Percentiles rank a stretch among this genome's conserved stretches.
phyloP scores from a whole-genome alignment of 2,797 vertebrate species.

The Amblyraja radiata region DNA sequence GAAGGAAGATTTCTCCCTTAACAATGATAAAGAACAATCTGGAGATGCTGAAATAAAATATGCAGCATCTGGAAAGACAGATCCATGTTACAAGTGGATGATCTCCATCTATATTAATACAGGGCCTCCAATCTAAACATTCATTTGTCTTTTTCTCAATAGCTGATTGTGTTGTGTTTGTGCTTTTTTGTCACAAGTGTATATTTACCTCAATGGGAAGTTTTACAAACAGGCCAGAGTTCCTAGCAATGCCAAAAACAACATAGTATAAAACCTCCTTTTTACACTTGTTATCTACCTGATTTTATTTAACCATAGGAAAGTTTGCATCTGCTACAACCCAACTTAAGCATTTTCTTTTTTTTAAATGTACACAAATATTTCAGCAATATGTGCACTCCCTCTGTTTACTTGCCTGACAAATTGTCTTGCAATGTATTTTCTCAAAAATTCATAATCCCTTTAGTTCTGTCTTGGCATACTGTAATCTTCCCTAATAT shows the following conservation, averaged over 20 bases:
- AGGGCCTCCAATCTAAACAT: background rate
- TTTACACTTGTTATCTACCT: background rate
- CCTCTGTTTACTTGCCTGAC: background rate
- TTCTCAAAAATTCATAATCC: background rate
- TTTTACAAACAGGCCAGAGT: slow-evolving; percentile 4
- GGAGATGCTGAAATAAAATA: background rate
- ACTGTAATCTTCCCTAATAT: slow-evolving; percentile 40
- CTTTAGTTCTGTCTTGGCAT: slow-evolving; percentile 38
- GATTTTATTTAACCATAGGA: background rate
- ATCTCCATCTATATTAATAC: background rate
- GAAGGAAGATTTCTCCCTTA: background rate
- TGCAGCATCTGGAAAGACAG: background rate
- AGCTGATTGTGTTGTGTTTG: background rate
- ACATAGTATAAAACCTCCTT: background rate
- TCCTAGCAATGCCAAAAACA: background rate
- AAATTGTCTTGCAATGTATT: background rate
- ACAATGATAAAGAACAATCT: slow-evolving; percentile 12
- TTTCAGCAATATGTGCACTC: background rate
- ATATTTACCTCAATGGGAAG: background rate
- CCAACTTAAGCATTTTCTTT: background rate
- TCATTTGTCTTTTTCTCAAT: slow-evolving; percentile 15
- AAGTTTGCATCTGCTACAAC: background rate
- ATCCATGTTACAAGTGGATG: background rate
- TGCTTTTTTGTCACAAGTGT: background rate
- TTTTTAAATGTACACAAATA: background rate